Conservation (phyloP, 2,113 vertebrate species). For the Hypanus sabinus region DNA sequence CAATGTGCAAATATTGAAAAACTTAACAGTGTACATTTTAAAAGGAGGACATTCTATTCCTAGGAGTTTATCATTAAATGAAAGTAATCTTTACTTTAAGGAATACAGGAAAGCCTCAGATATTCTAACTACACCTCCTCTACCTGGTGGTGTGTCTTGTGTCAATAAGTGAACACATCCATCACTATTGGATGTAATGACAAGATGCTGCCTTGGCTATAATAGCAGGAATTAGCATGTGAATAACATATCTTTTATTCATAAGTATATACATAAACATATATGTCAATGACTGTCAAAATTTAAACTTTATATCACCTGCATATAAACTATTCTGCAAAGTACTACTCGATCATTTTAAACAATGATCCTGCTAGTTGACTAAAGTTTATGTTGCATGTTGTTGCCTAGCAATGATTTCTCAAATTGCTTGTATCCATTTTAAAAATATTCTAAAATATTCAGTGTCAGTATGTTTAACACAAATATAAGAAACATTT, state of each 20-base stretch:
- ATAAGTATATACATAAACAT: conserved; percentile 9
- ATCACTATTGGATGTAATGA: not conserved
- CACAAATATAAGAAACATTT: not conserved
- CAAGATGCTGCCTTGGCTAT: not conserved
- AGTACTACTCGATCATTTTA: not conserved
- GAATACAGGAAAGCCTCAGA: not conserved
- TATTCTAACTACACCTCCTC: not conserved
- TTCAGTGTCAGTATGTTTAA: not conserved
- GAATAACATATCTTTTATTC: conserved; percentile 23
- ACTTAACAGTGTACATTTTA: not conserved
- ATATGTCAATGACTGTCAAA: not conserved
- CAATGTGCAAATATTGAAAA: not conserved
- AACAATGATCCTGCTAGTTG: not conserved
- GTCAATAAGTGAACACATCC: not conserved
- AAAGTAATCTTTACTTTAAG: not conserved
- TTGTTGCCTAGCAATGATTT: not conserved
- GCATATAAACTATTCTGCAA: not conserved
- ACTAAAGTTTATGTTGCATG: not conserved
- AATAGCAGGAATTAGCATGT: conserved; percentile 4
- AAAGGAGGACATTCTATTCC: not conserved
- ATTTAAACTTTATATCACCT: not conserved
- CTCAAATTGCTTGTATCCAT: not conserved
- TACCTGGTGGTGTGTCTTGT: not conserved
- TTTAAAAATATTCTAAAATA: conserved; percentile 14
- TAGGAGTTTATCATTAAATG: not conserved